Evolutionary conservation across 2,113 vertebrate genomes (phyloP).

Genomic region (Esox niger): DNA sequence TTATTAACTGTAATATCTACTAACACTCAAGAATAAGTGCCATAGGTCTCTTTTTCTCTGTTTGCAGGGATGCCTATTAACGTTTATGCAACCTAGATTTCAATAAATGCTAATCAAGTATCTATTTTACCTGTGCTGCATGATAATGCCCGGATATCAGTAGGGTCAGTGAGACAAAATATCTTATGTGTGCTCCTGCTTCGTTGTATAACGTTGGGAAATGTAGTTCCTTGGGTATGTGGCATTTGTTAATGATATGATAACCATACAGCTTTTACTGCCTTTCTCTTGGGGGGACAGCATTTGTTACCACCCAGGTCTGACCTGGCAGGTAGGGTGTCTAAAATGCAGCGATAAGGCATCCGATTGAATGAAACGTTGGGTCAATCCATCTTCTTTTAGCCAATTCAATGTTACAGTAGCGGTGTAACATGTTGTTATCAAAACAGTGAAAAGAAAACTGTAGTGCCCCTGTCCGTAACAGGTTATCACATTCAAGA

Average conservation of each 20-base stretch:
- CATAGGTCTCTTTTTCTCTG: too few species aligned
- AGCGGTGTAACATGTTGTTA: too few species aligned
- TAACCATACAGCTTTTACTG: constrained; percentile 65
- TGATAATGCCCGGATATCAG: constrained; percentile 52
- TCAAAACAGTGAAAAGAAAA: too few species aligned
- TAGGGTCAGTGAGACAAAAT: background rate
- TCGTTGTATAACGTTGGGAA: constrained; percentile 49
- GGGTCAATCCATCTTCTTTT: background rate
- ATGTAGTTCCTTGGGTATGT: constrained; percentile 43
- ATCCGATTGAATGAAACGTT: constrained; percentile 30
- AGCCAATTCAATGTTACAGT: too few species aligned
- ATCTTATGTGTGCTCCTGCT: constrained; percentile 41
- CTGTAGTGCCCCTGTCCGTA: background rate
- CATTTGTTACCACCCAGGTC: constrained; percentile 49
- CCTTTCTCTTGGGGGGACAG: constrained; percentile 68
- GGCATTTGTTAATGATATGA: constrained; percentile 41
- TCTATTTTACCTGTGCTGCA: constrained; percentile 59
- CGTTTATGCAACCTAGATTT: too few species aligned
- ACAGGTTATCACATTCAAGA: constrained; percentile 8
- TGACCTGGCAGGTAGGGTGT: constrained; percentile 22
- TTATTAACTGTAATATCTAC: too few species aligned
- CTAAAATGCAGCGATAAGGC: constrained; percentile 7
- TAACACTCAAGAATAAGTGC: too few species aligned
- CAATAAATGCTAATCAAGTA: too few species aligned
- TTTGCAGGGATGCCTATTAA: too few species aligned